Conservation (phyloP, 1,140 invertebrate genomes). For the Papilio helenus region DNA sequence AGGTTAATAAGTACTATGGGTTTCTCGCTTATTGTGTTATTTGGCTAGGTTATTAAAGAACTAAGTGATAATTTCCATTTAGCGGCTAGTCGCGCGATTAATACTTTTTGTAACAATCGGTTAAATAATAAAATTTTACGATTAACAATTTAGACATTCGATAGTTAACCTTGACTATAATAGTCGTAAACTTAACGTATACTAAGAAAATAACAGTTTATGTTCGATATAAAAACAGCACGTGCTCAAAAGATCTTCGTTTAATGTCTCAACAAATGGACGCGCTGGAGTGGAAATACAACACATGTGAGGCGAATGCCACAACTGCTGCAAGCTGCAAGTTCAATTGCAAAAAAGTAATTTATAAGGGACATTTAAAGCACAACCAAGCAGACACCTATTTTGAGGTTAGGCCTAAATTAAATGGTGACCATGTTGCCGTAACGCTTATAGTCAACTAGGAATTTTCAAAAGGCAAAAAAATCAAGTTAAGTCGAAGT, state of each 20-base stretch:
- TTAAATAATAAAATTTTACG: constrained; percentile 19
- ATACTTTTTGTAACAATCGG: neutral
- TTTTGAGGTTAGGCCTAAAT: too few species aligned
- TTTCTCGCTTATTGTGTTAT: constrained; percentile 29
- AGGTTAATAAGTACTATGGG: neutral
- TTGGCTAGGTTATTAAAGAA: neutral
- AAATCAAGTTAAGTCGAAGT: neutral
- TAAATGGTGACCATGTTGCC: too few species aligned
- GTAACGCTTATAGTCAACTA: too few species aligned
- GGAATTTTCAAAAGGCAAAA: too few species aligned
- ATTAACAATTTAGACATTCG: neutral
- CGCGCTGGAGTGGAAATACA: constrained; percentile 47
- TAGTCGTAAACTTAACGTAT: neutral
- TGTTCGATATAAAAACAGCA: constrained; percentile 46
- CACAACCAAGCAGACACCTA: too few species aligned
- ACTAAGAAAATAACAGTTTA: constrained; percentile 16
- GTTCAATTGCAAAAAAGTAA: neutral
- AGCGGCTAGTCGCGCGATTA: neutral
- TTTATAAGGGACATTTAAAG: neutral
- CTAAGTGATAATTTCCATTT: neutral
- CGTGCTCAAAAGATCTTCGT: constrained; percentile 52
- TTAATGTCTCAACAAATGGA: constrained; percentile 52
- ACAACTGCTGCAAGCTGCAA: constrained; percentile 37
- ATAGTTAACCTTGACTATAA: constrained; percentile 13
- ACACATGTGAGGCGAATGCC: constrained; percentile 55